A percentile compares a stretch with the other conserved stretches of the same genome.
These are phyloP conservation scores for Hylaeus volcanicus DNA, from an alignment of 1,140 invertebrate species.

Conservation along the genomic window DNA sequence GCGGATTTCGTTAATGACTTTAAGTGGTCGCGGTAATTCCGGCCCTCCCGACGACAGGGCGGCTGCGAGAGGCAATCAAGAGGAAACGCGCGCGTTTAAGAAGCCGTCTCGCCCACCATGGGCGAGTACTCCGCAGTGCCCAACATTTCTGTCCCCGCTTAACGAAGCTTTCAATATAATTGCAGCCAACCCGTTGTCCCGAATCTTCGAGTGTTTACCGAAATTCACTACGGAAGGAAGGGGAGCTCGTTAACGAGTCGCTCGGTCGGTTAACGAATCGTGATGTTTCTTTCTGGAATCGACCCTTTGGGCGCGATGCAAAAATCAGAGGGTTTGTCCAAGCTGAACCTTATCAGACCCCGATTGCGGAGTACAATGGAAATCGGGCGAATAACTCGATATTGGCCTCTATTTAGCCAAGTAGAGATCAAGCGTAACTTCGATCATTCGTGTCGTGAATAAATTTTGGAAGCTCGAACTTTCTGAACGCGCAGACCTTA, in stretches of 20 bases:
- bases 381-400: no score
- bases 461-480: no score
- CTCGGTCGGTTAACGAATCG: background rate
- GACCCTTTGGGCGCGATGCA: background rate
- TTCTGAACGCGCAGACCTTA: no score
- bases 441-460: no score
- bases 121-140: background rate
- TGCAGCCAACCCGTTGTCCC: background rate
- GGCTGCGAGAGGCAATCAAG: conserved; percentile 14
- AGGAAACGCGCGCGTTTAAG: conserved; percentile 10
- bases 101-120: background rate
- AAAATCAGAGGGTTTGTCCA: no score
- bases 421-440: no score
- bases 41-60: conserved; percentile 11
- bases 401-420: no score
- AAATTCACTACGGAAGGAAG: background rate
- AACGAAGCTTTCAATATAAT: conserved; percentile 16
- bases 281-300: background rate
- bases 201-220: background rate
- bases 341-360: no score
- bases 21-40: conserved; percentile 44
- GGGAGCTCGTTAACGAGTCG: background rate
- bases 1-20: conserved; percentile 56
- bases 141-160: background rate
- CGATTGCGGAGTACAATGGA: no score